Evolutionary conservation across 2,797 vertebrate genomes (phyloP).

Genomic region (Tangara arthus): DNA sequence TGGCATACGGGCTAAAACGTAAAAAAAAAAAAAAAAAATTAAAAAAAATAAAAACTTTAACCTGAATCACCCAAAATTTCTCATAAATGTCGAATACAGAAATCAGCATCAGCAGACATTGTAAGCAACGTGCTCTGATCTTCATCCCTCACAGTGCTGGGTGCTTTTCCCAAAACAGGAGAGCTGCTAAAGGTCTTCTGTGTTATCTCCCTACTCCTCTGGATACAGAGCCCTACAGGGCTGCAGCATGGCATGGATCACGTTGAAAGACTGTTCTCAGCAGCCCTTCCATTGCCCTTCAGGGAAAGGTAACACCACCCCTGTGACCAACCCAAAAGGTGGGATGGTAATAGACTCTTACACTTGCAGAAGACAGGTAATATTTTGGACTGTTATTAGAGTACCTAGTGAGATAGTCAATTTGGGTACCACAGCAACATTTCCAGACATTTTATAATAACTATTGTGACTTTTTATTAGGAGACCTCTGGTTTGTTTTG

Average conservation of each 20-base stretch:
- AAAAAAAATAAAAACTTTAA: neutral
- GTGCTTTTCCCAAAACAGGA: neutral
- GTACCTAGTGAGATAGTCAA: neutral
- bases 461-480: neutral
- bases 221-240: neutral
- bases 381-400: neutral
- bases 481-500: neutral
- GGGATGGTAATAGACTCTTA: neutral
- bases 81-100: neutral
- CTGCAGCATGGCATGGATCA: fast-evolving
- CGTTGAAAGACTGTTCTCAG: neutral
- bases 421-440: neutral
- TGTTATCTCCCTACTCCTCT: neutral
- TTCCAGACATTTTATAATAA: neutral
- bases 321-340: fast-evolving
- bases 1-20: neutral
- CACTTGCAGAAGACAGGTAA: neutral
- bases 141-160: neutral
- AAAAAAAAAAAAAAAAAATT: neutral
- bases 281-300: neutral
- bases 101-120: neutral
- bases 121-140: neutral
- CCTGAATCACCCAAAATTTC: neutral
- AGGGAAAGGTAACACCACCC: neutral
- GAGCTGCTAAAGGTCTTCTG: neutral